Evolutionary conservation across 2,113 vertebrate genomes (phyloP).

Genomic region (Amblyopsis rosae): DNA sequence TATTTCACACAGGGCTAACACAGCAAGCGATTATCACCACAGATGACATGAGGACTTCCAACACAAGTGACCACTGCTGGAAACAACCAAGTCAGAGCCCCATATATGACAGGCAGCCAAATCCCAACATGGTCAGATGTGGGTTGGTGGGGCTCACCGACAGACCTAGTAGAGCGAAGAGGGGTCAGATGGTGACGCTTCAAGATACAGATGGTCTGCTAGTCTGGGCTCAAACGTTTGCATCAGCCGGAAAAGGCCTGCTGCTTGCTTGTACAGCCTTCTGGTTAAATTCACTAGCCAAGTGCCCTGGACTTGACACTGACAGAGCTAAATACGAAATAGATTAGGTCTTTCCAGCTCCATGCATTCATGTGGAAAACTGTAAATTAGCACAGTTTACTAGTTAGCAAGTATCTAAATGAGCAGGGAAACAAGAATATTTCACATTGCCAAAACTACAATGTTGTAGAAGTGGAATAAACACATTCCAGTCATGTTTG

Average conservation of each 20-base stretch:
- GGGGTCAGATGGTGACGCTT: conserved; percentile 71
- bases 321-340: too few species aligned
- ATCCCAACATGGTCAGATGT: conserved; percentile 37
- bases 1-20: background rate
- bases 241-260: conserved; percentile 61
- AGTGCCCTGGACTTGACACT: too few species aligned
- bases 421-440: too few species aligned
- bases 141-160: conserved; percentile 33
- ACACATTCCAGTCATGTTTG: too few species aligned
- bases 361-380: too few species aligned
- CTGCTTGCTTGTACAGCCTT: conserved; percentile 59
- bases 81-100: conserved; percentile 16
- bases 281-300: background rate
- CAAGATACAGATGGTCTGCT: conserved; percentile 74
- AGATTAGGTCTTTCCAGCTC: too few species aligned
- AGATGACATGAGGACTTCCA: conserved; percentile 8
- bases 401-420: too few species aligned
- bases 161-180: conserved; percentile 65
- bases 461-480: too few species aligned
- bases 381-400: too few species aligned
- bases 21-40: background rate
- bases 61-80: conserved; percentile 4
- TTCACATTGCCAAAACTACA: too few species aligned
- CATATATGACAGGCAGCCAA: conserved; percentile 36
- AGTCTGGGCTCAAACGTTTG: conserved; percentile 38